Evolutionary conservation across 2,888 invertebrate species (phyloP).

Genomic region (Phlogophora meticulosa): DNA sequence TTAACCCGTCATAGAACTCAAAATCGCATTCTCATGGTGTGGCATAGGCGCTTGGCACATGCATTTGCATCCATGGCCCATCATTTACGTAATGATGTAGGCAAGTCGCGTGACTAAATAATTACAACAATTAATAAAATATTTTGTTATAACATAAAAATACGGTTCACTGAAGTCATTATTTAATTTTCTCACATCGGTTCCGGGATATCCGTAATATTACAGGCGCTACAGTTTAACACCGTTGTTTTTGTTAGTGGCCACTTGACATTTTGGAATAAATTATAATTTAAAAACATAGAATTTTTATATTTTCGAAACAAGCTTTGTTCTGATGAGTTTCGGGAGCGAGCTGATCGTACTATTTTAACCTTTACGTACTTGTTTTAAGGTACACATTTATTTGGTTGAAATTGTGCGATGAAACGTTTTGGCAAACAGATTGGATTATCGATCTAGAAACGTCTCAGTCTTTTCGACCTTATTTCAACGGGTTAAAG

Average conservation of each 20-base stretch:
- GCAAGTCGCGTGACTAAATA: not conserved
- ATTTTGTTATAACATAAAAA: not conserved
- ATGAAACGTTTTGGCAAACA: constrained; percentile 25
- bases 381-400: constrained; percentile 23
- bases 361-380: not conserved
- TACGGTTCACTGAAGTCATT: not conserved
- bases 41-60: not conserved
- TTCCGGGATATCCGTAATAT: not conserved
- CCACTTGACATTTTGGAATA: constrained; percentile 39
- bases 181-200: constrained; percentile 12
- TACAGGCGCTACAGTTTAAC: constrained; percentile 2
- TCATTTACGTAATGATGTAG: not conserved
- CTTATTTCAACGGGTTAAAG: not conserved
- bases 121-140: not conserved
- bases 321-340: constrained; percentile 12
- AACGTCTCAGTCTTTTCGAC: constrained; percentile 17
- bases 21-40: constrained; percentile 3
- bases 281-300: constrained; percentile 27
- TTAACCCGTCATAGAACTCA: not conserved
- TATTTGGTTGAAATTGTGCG: not conserved
- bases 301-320: constrained; percentile 23
- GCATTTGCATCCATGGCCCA: not conserved
- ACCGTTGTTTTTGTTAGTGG: not conserved
- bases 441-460: constrained; percentile 44
- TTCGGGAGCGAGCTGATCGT: not conserved